phyloP scores from a whole-genome alignment of 2,113 vertebrate genomes.

The Sprattus sprattus region DNA sequence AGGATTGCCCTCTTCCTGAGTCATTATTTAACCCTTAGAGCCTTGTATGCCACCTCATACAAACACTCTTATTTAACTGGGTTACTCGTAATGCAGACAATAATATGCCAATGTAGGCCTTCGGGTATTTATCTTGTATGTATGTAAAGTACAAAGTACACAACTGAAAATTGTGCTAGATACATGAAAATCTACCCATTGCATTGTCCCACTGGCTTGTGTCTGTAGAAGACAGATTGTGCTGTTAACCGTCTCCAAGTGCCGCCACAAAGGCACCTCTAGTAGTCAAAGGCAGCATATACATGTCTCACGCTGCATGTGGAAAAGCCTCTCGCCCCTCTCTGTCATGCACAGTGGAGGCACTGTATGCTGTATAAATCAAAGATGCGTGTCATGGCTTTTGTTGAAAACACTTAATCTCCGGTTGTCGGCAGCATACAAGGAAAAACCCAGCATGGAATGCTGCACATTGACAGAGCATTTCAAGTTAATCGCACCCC shows the following conservation, averaged over 20 bases:
- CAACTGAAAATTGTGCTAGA: neutral
- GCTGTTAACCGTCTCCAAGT: neutral
- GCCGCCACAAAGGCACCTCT: constrained; percentile 14
- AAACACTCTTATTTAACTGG: neutral
- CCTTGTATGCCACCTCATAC: neutral
- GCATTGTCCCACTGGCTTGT: neutral
- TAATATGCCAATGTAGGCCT: neutral
- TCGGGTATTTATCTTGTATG: neutral
- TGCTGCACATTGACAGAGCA: constrained; percentile 36
- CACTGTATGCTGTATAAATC: constrained; percentile 34
- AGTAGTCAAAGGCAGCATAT: constrained; percentile 15
- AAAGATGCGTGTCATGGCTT: constrained; percentile 37
- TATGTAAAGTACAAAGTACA: neutral
- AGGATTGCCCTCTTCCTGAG: neutral
- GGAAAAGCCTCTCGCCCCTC: neutral
- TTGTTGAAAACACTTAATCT: constrained; percentile 41
- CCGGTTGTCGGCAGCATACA: constrained; percentile 30
- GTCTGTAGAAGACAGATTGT: neutral
- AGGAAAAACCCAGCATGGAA: constrained; percentile 23
- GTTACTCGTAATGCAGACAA: neutral
- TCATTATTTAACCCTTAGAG: neutral
- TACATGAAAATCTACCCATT: neutral
- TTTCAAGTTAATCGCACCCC: constrained; percentile 45
- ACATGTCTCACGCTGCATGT: neutral
- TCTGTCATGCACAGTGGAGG: constrained; percentile 24